phyloP scores from a whole-genome alignment of 2,888 invertebrate genomes.

The Aphidoletes aphidimyza region DNA sequence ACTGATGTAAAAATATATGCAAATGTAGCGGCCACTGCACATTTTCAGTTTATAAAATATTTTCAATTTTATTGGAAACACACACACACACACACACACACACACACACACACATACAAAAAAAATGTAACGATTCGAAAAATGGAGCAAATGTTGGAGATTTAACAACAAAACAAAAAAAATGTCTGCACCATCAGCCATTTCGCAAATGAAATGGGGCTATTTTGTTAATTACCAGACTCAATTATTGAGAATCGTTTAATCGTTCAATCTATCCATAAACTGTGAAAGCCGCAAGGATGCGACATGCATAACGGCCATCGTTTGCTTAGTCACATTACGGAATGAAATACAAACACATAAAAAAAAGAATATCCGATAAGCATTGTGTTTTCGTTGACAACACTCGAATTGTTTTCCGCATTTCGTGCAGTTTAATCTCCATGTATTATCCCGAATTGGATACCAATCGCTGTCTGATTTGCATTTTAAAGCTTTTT shows the following conservation, averaged over 20 bases:
- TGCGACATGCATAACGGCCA: not conserved
- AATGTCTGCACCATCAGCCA: not conserved
- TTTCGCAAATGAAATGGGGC: constrained; percentile 25
- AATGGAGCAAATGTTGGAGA: too few relatives aligned
- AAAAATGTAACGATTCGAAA: too few relatives aligned
- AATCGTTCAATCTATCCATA: constrained; percentile 5
- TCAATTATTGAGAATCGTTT: constrained; percentile 41
- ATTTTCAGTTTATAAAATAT: constrained; percentile 1
- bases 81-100: too few relatives aligned
- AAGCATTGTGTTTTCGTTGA: not conserved
- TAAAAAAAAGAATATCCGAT: not conserved
- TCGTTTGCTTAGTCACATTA: not conserved
- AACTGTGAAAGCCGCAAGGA: not conserved
- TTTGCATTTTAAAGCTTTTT: constrained; percentile 33
- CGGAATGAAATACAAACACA: not conserved
- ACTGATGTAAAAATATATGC: constrained; percentile 25
- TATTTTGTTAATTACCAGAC: constrained; percentile 31
- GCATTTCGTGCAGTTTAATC: not conserved
- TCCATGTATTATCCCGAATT: not conserved
- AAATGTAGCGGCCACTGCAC: not conserved
- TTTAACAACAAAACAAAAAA: too few relatives aligned
- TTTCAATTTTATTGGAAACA: too few relatives aligned
- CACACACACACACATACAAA: too few relatives aligned
- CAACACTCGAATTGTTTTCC: constrained; percentile 10
- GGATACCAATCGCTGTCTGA: not conserved